Base-by-base conservation (phyloP, 2,888 invertebrate genomes). In the Agrilus mali region DNA sequence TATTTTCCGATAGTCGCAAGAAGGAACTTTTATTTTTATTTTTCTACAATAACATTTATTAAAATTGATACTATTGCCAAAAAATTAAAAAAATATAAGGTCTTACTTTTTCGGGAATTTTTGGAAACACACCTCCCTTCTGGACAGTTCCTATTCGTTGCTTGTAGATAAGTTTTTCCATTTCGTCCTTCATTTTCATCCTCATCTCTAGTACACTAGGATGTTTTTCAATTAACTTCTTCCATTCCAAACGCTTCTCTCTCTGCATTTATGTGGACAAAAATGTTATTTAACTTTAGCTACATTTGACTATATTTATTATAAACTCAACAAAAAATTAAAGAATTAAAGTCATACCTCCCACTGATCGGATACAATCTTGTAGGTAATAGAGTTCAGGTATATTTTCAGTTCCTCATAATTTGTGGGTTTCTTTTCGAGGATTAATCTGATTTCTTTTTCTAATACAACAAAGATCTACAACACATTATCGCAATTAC, bases 401-500 rank as follows among this genome's bases (percentile, higher is more conserved):
- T 57, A 51, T 27, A 51, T 51, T 0, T 59, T 60, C 27, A 66
- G 45, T 33, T 49, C 50, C 40, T 59, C 60, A 41, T 63, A 61
- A 52, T 59, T 55, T 33, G 52, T 49, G 2, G 65, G 63, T 45
- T 59, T 60, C 41, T 53, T 53, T 12, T 56, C 55, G 16, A 66
- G 49, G 4, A 61, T 59, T 47, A 60, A 58, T 45, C 53, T 53
- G 2, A 65, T 51, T 55, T 65, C 65, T 43, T 60, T 59, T 48
- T 61, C 55, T 36, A 66, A 45, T 13, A 63, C 58, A 22, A 55
- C 47, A 47, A 65, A 51, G 7, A 65, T 56, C 64, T 64, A 43
- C 33, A 50, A 49, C n/a, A 10, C 4, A 22, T 22, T 27, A n/a
- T n/a, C n/a, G n/a, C n/a, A n/a, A n/a, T n/a, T n/a, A n/a, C n/a